phyloP scores from a whole-genome alignment of 92 coral and sea anemone species.

The Zoanthus gigantus region DNA sequence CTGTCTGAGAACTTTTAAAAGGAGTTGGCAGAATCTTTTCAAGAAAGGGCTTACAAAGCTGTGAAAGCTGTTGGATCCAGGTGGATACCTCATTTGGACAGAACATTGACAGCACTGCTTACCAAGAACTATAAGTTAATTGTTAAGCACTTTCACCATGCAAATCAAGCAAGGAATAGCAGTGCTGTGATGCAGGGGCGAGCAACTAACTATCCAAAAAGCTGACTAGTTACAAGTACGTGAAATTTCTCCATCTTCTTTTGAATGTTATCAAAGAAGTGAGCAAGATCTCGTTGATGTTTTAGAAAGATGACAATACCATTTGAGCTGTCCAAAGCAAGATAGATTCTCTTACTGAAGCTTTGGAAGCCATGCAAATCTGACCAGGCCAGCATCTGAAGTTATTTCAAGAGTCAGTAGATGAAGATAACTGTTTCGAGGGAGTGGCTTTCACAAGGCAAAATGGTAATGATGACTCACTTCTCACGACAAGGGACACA shows the following conservation, averaged over 20 bases:
- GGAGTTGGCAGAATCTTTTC: conserved; percentile 25
- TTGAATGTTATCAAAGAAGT: conserved; percentile 41
- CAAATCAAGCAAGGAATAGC: conserved; percentile 37
- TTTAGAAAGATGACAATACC: conserved; percentile 51
- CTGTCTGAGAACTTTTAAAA: conserved; percentile 9
- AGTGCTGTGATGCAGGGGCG: conserved; percentile 51
- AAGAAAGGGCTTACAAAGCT: conserved; percentile 37
- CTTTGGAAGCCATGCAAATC: not conserved
- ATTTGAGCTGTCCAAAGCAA: conserved; percentile 49
- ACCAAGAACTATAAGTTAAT: conserved; percentile 38
- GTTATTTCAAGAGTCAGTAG: not conserved
- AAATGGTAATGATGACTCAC: conserved; percentile 37
- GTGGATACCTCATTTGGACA: conserved; percentile 44
- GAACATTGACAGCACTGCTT: conserved; percentile 39
- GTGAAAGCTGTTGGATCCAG: conserved; percentile 54
- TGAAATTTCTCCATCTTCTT: conserved; percentile 44
- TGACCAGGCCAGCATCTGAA: conserved; percentile 7
- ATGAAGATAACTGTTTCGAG: conserved; percentile 15
- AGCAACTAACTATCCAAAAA: conserved; percentile 38
- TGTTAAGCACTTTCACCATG: conserved; percentile 52
- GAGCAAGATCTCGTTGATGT: conserved; percentile 39
- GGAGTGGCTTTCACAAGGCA: conserved; percentile 24
- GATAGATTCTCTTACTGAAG: conserved; percentile 5
- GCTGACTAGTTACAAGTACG: conserved; percentile 34
- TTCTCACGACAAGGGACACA: conserved; percentile 17